Evolutionary conservation across 2,888 invertebrate species (phyloP), one percentile per base, ranked within the genome.

Genomic region (Trichopria drosophilae): DNA sequence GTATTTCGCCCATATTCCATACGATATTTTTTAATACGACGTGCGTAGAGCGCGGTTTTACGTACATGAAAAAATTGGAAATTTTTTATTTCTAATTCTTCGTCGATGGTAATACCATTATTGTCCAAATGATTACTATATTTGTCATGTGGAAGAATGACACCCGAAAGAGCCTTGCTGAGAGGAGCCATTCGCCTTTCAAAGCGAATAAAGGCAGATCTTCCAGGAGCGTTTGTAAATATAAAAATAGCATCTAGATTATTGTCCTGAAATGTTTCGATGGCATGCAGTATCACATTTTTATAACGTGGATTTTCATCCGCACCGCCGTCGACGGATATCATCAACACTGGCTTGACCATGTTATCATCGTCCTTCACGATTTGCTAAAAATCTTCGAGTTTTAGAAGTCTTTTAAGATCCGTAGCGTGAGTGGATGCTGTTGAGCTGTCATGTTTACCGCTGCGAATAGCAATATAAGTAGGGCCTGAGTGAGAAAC

Each of bases 401-500:
- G 29, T 41, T 62, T 40, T 15, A 40, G 24, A 6, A 44, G 19
- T 16, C 19, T 10, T 15, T 45, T 18, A 4, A 46, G 22, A 28
- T 52, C 47, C 9, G 29, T 26, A 9, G 31, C 56, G 56, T 68
- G 68, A n/a, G 61, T 51, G 20, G 37, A 43, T 20, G 70, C 67
- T 12, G 59, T 62, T 15, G 61, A 59, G 23, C 47, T 50, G 18
- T 40, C 52, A 36, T 68, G 65, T 42, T 69, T 71, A 3, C 58
- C 66, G 35, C 58, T 55, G 9, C 67, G 29, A 20, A 71, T 65
- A 10, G 72, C 66, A 29, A 77, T 61, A 62, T 71, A 72, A 44
- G 73, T 77, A 42, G 76, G 74, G 12, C 75, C 76, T 49, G 63
- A 65, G 51, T 71, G 71, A 26, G 61, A 45, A 26, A 74, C 69